Evolutionary conservation across 2,113 vertebrate genomes (phyloP), one percentile per base, ranked within the genome.

Genomic region (Hoplias malabaricus): DNA sequence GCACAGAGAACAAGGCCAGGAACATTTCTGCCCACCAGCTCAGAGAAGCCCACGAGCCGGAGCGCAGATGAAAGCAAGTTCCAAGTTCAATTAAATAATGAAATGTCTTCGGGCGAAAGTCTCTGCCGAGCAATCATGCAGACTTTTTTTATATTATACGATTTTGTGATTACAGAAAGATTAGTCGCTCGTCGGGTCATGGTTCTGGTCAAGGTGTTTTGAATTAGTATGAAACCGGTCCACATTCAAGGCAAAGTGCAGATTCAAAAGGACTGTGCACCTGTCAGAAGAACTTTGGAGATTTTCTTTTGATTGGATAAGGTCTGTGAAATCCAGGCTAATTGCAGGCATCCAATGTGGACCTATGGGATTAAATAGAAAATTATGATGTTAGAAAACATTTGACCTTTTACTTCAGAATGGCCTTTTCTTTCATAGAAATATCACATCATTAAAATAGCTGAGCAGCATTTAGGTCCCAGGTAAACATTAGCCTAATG

Each of bases 41-140:
- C 36, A 23, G 25, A 8, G 56, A 46, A 74, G 36, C 34, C 34
- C 42, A 54, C 14, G 59, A 72, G 59, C 31, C 27, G 33, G 27
- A 53, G 14, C 21, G n/a, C 2, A 50, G 54, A 80, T 62, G 59
- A 63, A 79, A 67, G 29, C 57, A 63, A 33, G 43, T 53, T 40
- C 57, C 56, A 42, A 57, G 73, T 80, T 80, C 71, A 74, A 77
- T 77, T 68, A 68, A 68, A 81, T 68, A 70, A 57, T 69, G 42
- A 65, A 80, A 66, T 43, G 48, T 77, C 77, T 84, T 25, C 19
- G 34, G 77, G 73, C 63, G 14, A 73, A 67, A 40, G 2, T 48
- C 25, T 65, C 73, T 21, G 46, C 59, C 2, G 25, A 75, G 66
- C 53, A 72, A 77, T 75, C 40, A n/a, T n/a, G 13, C 14, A 3